phyloP scores from a whole-genome alignment of 2,888 invertebrate species.

The Drosophila neonasuta region DNA sequence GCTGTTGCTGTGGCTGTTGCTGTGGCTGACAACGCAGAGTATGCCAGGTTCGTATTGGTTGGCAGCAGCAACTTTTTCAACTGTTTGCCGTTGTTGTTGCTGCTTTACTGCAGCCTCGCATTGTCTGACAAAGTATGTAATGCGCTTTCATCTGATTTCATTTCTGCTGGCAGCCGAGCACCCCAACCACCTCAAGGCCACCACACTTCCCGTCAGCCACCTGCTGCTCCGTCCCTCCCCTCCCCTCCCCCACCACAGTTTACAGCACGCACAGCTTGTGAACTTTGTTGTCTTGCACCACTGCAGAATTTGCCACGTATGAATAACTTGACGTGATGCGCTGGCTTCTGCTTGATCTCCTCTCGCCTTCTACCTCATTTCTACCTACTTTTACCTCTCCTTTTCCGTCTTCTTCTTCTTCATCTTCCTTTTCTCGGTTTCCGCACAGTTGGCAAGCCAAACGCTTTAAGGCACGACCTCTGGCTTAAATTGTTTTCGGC shows the following conservation, averaged over 20 bases:
- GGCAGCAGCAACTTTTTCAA: background rate
- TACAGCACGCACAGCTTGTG: constrained; percentile 26
- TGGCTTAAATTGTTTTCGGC: constrained; percentile 40
- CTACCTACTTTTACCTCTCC: background rate
- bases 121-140: constrained; percentile 59
- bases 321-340: constrained; percentile 55
- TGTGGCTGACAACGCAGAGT: constrained; percentile 26
- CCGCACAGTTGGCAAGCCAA: constrained; percentile 6
- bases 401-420: background rate
- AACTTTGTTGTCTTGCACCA: constrained; percentile 22
- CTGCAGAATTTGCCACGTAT: constrained; percentile 49
- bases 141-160: constrained; percentile 65
- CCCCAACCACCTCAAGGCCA: background rate
- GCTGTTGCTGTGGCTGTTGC: constrained; percentile 5
- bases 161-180: constrained; percentile 28
- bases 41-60: constrained; percentile 37
- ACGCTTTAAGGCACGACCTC: constrained; percentile 43
- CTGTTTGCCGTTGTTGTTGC: constrained; percentile 4
- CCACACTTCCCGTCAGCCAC: constrained; percentile 1
- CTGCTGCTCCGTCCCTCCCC: background rate
- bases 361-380: background rate
- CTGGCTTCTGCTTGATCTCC: constrained; percentile 14
- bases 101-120: constrained; percentile 36
- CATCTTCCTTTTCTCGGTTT: background rate
- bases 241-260: background rate